These are phyloP conservation scores for Xerus rutilus DNA, from an alignment of 2,797 vertebrate species.

Conservation along the genomic window DNA sequence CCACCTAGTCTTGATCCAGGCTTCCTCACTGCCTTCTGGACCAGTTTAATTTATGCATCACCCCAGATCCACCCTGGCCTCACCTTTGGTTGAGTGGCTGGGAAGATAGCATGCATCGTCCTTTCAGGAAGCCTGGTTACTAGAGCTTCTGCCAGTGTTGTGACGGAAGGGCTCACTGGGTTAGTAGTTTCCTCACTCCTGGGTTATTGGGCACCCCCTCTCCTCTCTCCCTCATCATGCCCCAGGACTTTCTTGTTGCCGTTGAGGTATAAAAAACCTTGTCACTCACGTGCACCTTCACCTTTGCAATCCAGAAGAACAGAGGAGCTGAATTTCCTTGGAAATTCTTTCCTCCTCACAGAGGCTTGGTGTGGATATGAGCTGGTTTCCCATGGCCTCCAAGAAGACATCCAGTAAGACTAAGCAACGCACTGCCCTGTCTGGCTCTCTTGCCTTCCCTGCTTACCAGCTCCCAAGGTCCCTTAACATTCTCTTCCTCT, in stretches of 20 bases:
- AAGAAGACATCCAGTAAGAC: not conserved
- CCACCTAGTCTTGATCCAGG: not conserved
- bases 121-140: not conserved
- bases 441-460: not conserved
- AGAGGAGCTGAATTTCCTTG: not conserved
- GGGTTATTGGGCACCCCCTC: not conserved
- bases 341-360: not conserved
- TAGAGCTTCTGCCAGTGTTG: too few relatives aligned
- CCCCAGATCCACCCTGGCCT: not conserved
- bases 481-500: not conserved
- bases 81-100: fast-evolving
- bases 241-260: not conserved
- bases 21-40: not conserved
- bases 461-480: not conserved
- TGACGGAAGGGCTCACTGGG: fast-evolving
- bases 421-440: not conserved
- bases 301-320: not conserved
- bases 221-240: not conserved
- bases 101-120: too few relatives aligned
- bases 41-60: not conserved
- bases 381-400: not conserved
- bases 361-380: not conserved
- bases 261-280: not conserved
- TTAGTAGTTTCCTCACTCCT: not conserved
- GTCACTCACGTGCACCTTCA: too few relatives aligned